Conservation (phyloP, 2,888 invertebrate species). For the Rotaria macrura region DNA sequence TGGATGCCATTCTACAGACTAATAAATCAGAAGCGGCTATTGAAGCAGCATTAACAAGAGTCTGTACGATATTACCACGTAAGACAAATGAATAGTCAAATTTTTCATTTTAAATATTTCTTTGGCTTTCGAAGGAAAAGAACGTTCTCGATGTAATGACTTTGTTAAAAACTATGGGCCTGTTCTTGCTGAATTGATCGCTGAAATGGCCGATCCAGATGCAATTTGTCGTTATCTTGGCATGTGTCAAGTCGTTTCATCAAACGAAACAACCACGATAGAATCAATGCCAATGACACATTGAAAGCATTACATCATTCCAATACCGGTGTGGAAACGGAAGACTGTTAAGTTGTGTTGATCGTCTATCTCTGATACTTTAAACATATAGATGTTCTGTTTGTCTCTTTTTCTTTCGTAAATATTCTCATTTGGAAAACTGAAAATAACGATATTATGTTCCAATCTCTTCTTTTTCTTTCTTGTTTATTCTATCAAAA, state of each 20-base stretch:
- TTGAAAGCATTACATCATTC: no score
- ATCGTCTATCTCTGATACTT: no score
- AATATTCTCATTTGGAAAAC: no score
- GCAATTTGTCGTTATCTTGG: slow-evolving; percentile 9
- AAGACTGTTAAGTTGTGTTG: no score
- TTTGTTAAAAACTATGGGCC: slow-evolving; percentile 15
- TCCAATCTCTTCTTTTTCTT: no score
- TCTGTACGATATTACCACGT: background rate
- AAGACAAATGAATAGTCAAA: background rate
- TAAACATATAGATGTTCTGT: no score
- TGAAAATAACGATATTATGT: no score
- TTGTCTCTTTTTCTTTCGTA: no score
- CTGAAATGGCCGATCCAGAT: background rate
- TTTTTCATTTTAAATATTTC: background rate
- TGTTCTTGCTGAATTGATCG: background rate
- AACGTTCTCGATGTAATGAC: background rate
- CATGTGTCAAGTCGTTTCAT: background rate
- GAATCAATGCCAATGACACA: no score
- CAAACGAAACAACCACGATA: background rate
- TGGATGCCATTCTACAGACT: background rate
- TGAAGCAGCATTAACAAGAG: background rate
- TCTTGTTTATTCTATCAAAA: no score
- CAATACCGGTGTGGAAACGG: no score
- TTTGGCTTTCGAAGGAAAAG: background rate
- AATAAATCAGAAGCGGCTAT: slow-evolving; percentile 5